Conservation (phyloP, 1,140 invertebrate genomes). For the Amphibalanus amphitrite region DNA sequence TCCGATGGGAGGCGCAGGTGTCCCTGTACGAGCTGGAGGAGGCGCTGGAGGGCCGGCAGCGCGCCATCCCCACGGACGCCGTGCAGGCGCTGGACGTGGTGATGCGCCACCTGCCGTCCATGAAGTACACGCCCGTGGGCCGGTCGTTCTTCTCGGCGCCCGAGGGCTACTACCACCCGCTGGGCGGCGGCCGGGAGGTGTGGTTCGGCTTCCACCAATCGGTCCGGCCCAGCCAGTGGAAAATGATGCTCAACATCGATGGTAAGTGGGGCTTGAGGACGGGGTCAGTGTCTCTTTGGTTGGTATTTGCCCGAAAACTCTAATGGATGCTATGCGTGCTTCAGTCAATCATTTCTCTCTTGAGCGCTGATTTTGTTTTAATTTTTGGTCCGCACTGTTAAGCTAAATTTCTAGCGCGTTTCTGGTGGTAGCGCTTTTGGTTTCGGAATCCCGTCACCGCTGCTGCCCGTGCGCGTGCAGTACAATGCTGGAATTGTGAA, state of each 20-base stretch:
- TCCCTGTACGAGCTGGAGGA: constrained; percentile 92
- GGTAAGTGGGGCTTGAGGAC: constrained; percentile 43
- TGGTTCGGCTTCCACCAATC: constrained; percentile 99
- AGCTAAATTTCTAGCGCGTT: too few species aligned
- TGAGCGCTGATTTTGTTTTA: too few species aligned
- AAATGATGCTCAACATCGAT: constrained; percentile 99
- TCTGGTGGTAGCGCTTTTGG: too few species aligned
- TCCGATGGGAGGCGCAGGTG: constrained; percentile 95
- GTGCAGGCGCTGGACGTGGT: constrained; percentile 96
- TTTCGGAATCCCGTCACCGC: too few species aligned
- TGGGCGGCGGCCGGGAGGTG: constrained; percentile 95
- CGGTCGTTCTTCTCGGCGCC: constrained; percentile 98
- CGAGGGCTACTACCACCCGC: constrained; percentile 92
- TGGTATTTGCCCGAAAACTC: too few species aligned
- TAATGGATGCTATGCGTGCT: too few species aligned
- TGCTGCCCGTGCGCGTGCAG: too few species aligned
- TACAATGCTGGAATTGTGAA: too few species aligned
- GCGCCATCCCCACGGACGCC: constrained; percentile 93
- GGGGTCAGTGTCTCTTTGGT: too few species aligned
- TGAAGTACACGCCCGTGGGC: constrained; percentile 98
- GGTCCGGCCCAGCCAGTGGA: constrained; percentile 98
- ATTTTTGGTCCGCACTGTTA: too few species aligned
- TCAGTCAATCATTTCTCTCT: too few species aligned
- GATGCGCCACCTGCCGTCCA: constrained; percentile 97
- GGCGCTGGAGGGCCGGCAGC: constrained; percentile 86